These are phyloP conservation scores for Alfaro cultratus DNA, from an alignment of 2,797 vertebrate genomes.

Conservation along the genomic window DNA sequence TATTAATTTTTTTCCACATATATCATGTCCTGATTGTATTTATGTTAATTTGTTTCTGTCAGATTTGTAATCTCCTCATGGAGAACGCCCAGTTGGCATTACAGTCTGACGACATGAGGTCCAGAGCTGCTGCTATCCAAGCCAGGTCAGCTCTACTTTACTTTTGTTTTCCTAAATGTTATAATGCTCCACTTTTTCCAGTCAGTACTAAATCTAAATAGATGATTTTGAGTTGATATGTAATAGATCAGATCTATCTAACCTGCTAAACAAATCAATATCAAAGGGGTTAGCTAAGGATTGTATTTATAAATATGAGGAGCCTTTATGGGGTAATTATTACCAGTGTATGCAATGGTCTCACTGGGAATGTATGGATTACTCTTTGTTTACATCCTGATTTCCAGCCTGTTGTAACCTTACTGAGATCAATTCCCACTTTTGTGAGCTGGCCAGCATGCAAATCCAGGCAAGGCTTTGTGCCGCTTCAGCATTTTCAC, in stretches of 20 bases:
- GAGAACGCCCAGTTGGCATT: constrained; percentile 78
- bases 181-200: not conserved
- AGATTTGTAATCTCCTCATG: constrained; percentile 75
- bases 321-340: not conserved
- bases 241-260: not conserved
- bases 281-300: not conserved
- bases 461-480: constrained; percentile 59
- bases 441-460: constrained; percentile 57
- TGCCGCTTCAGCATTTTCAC: constrained; percentile 64
- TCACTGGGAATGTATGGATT: constrained; percentile 9
- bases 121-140: constrained; percentile 67
- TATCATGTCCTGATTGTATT: constrained; percentile 1
- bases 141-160: constrained; percentile 70
- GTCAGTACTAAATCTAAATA: not conserved
- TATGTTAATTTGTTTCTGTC: constrained; percentile 16
- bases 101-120: constrained; percentile 72
- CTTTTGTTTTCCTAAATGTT: constrained; percentile 33
- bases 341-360: not conserved
- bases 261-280: not conserved
- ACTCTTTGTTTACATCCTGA: constrained; percentile 42
- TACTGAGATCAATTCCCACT: constrained; percentile 41
- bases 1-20: not conserved
- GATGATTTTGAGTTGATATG: not conserved
- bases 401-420: constrained; percentile 39
- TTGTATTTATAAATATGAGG: not conserved